Base-by-base conservation (phyloP, 2,113 vertebrate genomes). In the Orcinus orca region DNA sequence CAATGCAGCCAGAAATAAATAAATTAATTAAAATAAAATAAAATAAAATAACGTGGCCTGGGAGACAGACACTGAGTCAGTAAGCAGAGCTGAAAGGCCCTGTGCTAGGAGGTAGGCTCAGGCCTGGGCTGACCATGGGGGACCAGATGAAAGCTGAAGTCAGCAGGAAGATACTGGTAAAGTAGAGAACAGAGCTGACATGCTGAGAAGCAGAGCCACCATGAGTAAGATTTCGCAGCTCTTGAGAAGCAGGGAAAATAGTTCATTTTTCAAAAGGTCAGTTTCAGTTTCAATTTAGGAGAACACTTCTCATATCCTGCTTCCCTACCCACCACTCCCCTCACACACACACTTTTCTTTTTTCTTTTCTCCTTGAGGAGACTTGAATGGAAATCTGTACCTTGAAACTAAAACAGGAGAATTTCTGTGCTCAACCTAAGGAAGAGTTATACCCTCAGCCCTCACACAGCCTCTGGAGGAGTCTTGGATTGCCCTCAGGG, bases 21-120 rank as follows among this genome's bases (percentile, higher is more conserved):
- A 0, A 53, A 53, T 17, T 53, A 53, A 53, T 15, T 53, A 15
- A 15, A 50, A 50, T 44, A 44, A 47, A 47, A 53, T 17, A 15
- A 53, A 53, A 50, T 50, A 50, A 15, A 50, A 50, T 50, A 50
- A 53, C 33, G 29, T 44, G 68, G 7, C 36, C 58, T 41, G 23
- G 70, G 68, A 83, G 44, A 26, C 17, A 38, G 31, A 15, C 25
- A 15, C 38, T 4, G 7, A 29, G n/a, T 53, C 74, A 1, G 20
- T 23, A n/a, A 65, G 53, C 65, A 38, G 62, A 77, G 13, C 21
- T 33, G 38, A 41, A 25, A 8, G 31, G n/a, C 36, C 14, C 2
- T 6, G 1, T 0, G 23, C 4, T 0, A 13, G 31, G 36, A 44
- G 23, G 23, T 33, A 1, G 23, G 50, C 31, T 29, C 1, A 3